Percentiles rank a stretch among this genome's conserved stretches.
These are phyloP conservation scores for Ispidina picta DNA, from an alignment of 2,797 vertebrate genomes.

Conservation along the genomic window DNA sequence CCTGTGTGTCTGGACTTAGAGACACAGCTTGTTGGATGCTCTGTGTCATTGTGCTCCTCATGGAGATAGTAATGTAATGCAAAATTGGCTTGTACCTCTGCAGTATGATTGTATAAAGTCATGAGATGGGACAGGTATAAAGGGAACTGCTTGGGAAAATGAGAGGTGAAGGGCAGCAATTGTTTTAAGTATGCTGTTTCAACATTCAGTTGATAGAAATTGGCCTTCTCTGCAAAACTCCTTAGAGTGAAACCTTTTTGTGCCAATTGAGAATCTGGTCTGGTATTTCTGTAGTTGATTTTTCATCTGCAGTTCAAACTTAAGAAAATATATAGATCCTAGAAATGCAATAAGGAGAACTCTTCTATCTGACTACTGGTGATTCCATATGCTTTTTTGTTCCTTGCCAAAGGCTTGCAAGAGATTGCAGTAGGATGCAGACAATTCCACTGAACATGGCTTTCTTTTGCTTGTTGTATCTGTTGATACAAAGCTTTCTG, in stretches of 20 bases:
- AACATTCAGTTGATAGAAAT: background rate
- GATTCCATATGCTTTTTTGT: background rate
- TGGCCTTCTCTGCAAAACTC: background rate
- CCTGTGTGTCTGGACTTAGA: background rate
- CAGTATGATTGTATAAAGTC: background rate
- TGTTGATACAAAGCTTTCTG: slow-evolving; percentile 7
- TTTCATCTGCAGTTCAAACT: background rate
- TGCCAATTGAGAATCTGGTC: background rate
- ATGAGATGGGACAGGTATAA: background rate
- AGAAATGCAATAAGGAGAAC: background rate
- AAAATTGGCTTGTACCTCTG: background rate
- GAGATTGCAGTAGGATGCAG: background rate
- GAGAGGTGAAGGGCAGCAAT: background rate
- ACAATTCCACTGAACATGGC: background rate
- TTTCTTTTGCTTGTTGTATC: background rate
- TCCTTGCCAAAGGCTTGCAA: background rate
- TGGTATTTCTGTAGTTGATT: background rate
- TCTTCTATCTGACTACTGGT: background rate
- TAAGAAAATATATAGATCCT: background rate
- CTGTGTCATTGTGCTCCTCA: background rate
- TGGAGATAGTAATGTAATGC: background rate
- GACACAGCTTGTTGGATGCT: background rate
- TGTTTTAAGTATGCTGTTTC: background rate
- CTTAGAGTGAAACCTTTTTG: background rate
- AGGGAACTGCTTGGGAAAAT: background rate